Percentiles rank a stretch among this genome's conserved stretches.
Conservation (phyloP, 2,113 vertebrate genomes). For the Dromaius novaehollandiae region DNA sequence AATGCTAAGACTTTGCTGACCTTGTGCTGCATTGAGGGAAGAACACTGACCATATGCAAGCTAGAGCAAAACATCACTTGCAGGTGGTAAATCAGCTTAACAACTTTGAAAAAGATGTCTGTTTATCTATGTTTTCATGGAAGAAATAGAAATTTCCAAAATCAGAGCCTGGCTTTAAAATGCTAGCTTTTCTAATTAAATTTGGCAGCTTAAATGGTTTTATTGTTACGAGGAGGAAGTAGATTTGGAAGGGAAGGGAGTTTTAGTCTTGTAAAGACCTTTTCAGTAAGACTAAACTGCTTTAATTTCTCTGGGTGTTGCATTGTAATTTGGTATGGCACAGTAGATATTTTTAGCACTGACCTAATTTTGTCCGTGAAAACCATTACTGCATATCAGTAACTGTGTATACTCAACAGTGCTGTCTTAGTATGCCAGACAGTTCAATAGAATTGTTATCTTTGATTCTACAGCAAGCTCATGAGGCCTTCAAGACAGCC, state of each 20-base stretch:
- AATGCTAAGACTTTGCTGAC: neutral
- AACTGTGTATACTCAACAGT: neutral
- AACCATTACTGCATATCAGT: neutral
- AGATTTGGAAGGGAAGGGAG: neutral
- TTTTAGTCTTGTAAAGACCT: neutral
- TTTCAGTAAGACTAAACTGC: neutral
- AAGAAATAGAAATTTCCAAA: neutral
- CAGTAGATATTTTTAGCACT: neutral
- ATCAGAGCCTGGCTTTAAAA: neutral
- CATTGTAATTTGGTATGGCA: neutral
- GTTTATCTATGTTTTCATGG: neutral
- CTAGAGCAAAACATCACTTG: neutral
- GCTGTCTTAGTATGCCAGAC: neutral
- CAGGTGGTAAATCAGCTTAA: neutral
- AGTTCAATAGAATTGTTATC: neutral
- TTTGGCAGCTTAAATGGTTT: neutral
- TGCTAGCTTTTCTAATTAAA: neutral
- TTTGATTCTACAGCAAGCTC: conserved; percentile 85
- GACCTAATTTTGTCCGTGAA: neutral
- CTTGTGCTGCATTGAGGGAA: neutral
- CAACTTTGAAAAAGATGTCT: neutral
- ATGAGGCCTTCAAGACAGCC: conserved; percentile 94
- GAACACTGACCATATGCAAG: neutral
- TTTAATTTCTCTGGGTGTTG: neutral
- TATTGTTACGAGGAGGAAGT: neutral